Conservation (phyloP, 2,113 vertebrate genomes). For the Microcebus murinus region DNA sequence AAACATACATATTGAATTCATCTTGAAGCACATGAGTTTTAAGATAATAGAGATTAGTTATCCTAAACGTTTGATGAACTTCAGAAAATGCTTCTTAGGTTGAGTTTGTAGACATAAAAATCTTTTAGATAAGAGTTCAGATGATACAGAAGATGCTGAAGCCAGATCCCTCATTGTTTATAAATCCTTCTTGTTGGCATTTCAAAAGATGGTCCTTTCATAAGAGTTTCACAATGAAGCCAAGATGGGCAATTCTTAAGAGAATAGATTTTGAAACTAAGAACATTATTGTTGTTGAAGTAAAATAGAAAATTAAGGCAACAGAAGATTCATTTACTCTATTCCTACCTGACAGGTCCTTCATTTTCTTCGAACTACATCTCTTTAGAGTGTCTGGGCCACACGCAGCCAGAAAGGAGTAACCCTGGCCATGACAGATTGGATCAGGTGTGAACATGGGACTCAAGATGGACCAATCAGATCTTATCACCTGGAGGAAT, state of each 20-base stretch:
- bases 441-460: background rate
- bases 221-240: background rate
- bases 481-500: background rate
- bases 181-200: background rate
- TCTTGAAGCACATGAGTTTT: background rate
- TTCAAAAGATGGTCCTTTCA: background rate
- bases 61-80: background rate
- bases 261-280: background rate
- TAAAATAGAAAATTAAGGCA: background rate
- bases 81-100: conserved; percentile 37
- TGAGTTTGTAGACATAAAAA: conserved; percentile 1
- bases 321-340: background rate
- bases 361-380: background rate
- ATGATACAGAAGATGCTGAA: background rate
- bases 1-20: conserved; percentile 14
- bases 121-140: background rate
- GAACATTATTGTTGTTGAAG: background rate
- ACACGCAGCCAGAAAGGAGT: background rate
- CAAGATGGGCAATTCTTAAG: background rate
- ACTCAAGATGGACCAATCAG: background rate
- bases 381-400: background rate
- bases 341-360: background rate
- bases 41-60: conserved; percentile 21
- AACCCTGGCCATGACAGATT: background rate
- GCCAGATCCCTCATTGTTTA: background rate